Conservation (phyloP, 2,797 vertebrate species). For the Labroides dimidiatus region DNA sequence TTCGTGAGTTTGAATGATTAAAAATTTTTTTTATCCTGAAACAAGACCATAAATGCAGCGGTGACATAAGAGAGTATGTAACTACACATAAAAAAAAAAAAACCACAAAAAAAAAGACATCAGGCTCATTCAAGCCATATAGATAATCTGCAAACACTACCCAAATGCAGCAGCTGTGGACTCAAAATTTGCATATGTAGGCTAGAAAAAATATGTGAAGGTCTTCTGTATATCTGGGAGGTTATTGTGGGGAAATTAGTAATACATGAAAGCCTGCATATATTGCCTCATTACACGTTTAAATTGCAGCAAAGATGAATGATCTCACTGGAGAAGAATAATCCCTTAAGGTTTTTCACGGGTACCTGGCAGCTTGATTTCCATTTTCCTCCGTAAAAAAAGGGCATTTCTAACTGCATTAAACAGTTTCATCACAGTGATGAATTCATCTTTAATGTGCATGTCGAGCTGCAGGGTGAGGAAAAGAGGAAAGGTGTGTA, state of each 20-base stretch:
- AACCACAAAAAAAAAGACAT: neutral
- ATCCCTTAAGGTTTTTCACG: neutral
- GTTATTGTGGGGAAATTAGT: slow-evolving; percentile 14
- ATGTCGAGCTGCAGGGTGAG: neutral
- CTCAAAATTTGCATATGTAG: neutral
- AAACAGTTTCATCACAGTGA: slow-evolving; percentile 10
- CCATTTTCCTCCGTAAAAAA: slow-evolving; percentile 10
- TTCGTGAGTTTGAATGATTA: neutral
- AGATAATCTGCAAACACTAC: too few relatives aligned
- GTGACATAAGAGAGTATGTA: too few relatives aligned
- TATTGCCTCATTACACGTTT: slow-evolving; percentile 6
- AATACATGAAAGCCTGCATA: slow-evolving; percentile 42
- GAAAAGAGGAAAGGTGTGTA: neutral
- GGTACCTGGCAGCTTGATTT: slow-evolving; percentile 17
- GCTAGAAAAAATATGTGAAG: neutral
- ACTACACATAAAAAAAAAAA: neutral
- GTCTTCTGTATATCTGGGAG: neutral
- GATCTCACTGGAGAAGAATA: slow-evolving; percentile 9
- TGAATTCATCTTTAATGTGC: slow-evolving; percentile 15
- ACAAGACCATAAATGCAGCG: slow-evolving; percentile 3
- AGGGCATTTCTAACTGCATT: slow-evolving; percentile 2
- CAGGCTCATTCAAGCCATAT: too few relatives aligned
- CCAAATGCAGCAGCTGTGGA: too few relatives aligned
- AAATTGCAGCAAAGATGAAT: slow-evolving; percentile 22
- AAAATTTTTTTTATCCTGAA: slow-evolving; percentile 17